These are phyloP conservation scores for Diarsia brunnea DNA, from an alignment of 2,888 invertebrate genomes.

Conservation along the genomic window DNA sequence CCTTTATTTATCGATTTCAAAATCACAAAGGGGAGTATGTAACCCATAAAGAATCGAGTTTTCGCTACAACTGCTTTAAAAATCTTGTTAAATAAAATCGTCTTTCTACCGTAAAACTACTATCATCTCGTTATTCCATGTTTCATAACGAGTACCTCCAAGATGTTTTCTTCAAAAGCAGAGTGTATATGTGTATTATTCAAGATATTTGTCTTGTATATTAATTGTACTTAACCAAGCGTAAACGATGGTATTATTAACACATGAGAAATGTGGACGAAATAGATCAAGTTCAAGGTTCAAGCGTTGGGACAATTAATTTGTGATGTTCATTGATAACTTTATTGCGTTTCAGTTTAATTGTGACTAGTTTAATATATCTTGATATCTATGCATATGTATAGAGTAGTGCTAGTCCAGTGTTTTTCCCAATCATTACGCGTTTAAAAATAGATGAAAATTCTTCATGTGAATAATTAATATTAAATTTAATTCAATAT, in stretches of 20 bases:
- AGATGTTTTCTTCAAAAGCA: conserved; percentile 4
- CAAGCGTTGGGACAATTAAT: conserved; percentile 4
- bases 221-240: conserved; percentile 16
- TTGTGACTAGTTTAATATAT: neutral
- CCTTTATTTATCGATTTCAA: too few relatives aligned
- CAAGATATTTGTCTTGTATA: conserved; percentile 14
- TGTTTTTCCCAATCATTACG: neutral
- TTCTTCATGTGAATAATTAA: neutral
- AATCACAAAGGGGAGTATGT: too few relatives aligned
- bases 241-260: conserved; percentile 29
- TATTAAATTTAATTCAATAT: neutral
- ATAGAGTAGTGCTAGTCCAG: neutral
- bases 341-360: conserved; percentile 4
- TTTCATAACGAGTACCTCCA: neutral
- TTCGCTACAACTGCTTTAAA: neutral
- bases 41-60: neutral
- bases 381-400: neutral
- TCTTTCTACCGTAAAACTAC: neutral
- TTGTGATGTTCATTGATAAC: conserved; percentile 7
- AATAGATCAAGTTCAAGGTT: conserved; percentile 15
- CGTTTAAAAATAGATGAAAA: neutral
- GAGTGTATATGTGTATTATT: conserved; percentile 5
- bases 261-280: conserved; percentile 35
- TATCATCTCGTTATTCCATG: neutral
- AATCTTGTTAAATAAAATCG: too few relatives aligned